Evolutionary conservation across 2,113 vertebrate species (phyloP).

Genomic region (Collichthys lucidus): DNA sequence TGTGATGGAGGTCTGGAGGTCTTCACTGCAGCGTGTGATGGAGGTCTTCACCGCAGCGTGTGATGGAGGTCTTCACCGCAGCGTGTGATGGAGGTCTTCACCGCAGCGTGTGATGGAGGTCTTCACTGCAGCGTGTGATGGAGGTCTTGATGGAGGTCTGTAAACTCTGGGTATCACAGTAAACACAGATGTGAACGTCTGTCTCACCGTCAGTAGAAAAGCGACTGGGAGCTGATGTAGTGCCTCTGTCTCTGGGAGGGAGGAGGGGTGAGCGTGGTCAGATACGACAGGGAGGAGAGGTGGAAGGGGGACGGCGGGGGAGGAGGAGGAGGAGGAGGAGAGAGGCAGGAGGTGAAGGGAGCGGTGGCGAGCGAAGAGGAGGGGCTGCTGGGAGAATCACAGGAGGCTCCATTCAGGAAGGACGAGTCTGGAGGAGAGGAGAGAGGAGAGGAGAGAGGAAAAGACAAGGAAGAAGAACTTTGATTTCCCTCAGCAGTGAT

Average conservation of each 20-base stretch:
- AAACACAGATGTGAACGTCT: no score
- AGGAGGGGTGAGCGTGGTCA: not conserved
- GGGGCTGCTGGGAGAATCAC: slow-evolving; percentile 40
- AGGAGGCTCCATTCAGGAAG: slow-evolving; percentile 12
- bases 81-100: no score
- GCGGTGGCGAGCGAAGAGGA: slow-evolving; percentile 32
- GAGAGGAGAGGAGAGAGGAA: not conserved
- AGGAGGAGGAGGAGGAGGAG: not conserved
- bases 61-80: no score
- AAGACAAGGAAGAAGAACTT: no score
- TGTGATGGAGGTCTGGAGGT: no score
- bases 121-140: no score
- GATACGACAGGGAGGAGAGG: not conserved
- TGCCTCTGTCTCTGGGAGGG: slow-evolving; percentile 23
- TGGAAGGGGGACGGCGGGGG: not conserved
- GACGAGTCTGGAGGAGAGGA: slow-evolving; percentile 39
- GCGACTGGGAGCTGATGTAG: slow-evolving; percentile 43
- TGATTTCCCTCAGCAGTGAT: no score
- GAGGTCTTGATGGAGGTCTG: no score
- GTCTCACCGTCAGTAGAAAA: slow-evolving; percentile 64
- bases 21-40: no score
- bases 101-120: no score
- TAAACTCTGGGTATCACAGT: no score
- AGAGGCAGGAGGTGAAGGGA: not conserved
- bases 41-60: no score